Conservation (phyloP, 2,113 vertebrate species). For the Semicossyphus pulcher region DNA sequence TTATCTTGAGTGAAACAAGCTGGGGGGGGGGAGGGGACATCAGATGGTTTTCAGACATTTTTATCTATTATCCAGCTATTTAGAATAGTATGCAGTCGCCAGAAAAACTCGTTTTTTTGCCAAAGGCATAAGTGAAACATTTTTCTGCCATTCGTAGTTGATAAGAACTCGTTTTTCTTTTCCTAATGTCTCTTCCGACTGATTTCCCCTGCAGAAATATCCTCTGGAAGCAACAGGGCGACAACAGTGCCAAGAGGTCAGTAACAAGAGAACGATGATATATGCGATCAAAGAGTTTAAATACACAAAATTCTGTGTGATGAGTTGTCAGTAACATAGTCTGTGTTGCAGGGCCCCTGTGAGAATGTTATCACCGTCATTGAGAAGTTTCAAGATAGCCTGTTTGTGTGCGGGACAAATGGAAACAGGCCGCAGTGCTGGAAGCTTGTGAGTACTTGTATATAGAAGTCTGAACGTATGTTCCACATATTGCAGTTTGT, state of each 20-base stretch:
- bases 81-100: background rate
- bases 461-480: background rate
- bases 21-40: too few relatives aligned
- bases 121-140: background rate
- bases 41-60: background rate
- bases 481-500: background rate
- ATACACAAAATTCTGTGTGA: background rate
- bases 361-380: conserved; percentile 79
- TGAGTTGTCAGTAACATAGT: background rate
- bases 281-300: background rate
- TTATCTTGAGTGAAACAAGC: conserved; percentile 11
- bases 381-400: conserved; percentile 70
- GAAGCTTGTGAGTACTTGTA: conserved; percentile 74
- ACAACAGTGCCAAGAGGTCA: conserved; percentile 68
- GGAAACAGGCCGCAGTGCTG: conserved; percentile 75
- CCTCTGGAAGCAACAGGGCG: conserved; percentile 27
- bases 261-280: conserved; percentile 12
- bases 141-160: background rate
- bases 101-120: background rate
- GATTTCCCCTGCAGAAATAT: conserved; percentile 61
- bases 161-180: background rate
- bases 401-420: conserved; percentile 82
- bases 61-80: background rate
- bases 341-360: conserved; percentile 68
- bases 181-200: background rate